phyloP scores from a whole-genome alignment of 2,888 invertebrate species.

The Morpho deidamia region DNA sequence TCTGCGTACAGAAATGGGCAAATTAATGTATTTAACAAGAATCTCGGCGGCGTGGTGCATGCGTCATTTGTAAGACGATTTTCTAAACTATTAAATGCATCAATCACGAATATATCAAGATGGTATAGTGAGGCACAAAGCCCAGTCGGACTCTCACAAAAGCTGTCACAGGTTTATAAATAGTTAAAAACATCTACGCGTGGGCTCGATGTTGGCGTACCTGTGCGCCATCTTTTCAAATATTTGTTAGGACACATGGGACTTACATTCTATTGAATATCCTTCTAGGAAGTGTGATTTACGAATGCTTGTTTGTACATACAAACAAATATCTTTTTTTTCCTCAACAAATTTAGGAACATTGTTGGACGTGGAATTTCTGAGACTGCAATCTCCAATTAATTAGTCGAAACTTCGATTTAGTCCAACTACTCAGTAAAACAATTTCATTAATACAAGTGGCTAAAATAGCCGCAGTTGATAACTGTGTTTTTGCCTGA shows the following conservation, averaged over 20 bases:
- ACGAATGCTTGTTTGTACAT: not conserved
- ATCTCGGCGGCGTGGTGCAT: not conserved
- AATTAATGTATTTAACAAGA: conserved; percentile 11
- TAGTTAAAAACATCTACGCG: conserved; percentile 33
- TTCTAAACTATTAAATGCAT: conserved; percentile 22
- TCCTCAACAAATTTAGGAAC: no score
- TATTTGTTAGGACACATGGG: not conserved
- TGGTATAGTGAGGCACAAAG: conserved; percentile 18
- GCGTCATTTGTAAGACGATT: conserved; percentile 14
- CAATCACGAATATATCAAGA: conserved; percentile 21
- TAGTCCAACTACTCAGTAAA: no score
- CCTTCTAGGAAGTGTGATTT: not conserved
- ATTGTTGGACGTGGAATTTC: no score
- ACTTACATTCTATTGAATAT: conserved; percentile 1
- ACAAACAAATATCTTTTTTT: no score
- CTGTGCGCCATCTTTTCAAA: conserved; percentile 7
- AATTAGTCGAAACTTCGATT: no score
- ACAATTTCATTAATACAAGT: no score
- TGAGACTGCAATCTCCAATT: no score
- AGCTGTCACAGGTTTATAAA: conserved; percentile 35
- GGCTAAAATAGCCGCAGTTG: no score
- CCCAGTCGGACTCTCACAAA: conserved; percentile 25
- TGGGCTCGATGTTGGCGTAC: conserved; percentile 33
- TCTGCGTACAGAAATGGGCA: conserved; percentile 16
- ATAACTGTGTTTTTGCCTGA: no score